Base-by-base conservation (phyloP, 2,113 vertebrate species). In the Lonchura striata region DNA sequence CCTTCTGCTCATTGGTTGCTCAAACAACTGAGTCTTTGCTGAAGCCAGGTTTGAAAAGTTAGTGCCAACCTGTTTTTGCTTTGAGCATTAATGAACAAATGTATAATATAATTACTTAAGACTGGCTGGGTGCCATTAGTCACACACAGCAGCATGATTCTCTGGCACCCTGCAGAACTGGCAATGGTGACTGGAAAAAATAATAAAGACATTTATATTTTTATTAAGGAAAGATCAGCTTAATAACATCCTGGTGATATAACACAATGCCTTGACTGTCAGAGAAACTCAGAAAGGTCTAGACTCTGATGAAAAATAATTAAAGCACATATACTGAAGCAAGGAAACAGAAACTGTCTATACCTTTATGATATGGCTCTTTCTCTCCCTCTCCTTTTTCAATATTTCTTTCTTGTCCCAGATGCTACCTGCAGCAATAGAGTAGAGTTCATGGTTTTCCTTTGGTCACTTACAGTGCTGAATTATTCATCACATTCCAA, bases 191-290 rank as follows among this genome's bases (percentile, higher is more conserved):
- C 56, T 86, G 72, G 70, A 82, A 90, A 93, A 93, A 83, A 86
- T 60, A 88, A 92, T 88, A 90, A 90, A 86, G 82, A 92, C 88
- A 75, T 93, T 92, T 71, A 52, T 90, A 77, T 88, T 97, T 96
- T 94, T 93, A 88, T 94, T 93, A 90, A 37, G 39, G 42, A 77
- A 54, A 77, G 24, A 92, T 81, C 6, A 9, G 44, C 33, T 96
- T 68, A 93, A 78, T 71, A 86, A 66, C n/a, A 78, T 92, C 71
- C 82, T 92, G 70, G 68, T 83, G 49, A 64, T 70, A 56, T 53
- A 81, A 78, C 39, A 85, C 56, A 86, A 90, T 70, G 47, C 47
- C 56, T 77, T 74, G 71, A 59, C 64, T 90, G 27, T n/a, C 71
- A 94, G 37, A 74, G 39, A 39, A 92, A 77, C 19, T 66, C 85